These are phyloP conservation scores for Meandrina meandrites DNA, from an alignment of 92 coral and sea anemone species.

Conservation along the genomic window DNA sequence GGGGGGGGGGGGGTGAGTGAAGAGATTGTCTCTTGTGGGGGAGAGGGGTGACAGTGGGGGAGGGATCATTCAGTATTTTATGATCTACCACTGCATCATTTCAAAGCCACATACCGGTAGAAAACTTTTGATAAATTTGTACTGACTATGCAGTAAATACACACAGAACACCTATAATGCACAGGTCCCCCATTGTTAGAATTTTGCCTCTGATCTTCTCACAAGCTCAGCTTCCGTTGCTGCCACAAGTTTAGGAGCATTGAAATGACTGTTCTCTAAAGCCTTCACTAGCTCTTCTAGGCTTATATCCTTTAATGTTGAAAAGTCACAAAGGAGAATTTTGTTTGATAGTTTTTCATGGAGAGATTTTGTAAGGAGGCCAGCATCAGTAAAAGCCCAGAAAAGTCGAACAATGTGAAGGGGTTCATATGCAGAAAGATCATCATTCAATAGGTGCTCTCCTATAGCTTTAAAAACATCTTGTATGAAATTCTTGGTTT, in stretches of 20 bases:
- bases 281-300: conserved; percentile 70
- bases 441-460: conserved; percentile 23
- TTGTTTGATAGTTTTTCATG: conserved; percentile 52
- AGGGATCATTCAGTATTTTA: too few relatives aligned
- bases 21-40: too few relatives aligned
- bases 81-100: too few relatives aligned
- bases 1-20: too few relatives aligned
- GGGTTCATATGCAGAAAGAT: conserved; percentile 52
- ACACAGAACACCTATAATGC: neutral
- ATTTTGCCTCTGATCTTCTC: conserved; percentile 60
- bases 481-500: conserved; percentile 62
- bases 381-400: conserved; percentile 72
- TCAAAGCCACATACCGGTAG: neutral
- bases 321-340: conserved; percentile 52
- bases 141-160: neutral
- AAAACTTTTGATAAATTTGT: neutral
- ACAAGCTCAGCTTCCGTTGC: conserved; percentile 77
- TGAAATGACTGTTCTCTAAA: conserved; percentile 49
- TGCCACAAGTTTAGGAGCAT: conserved; percentile 70
- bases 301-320: conserved; percentile 44
- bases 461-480: conserved; percentile 60
- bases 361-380: conserved; percentile 43
- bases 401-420: conserved; percentile 60
- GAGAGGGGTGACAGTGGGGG: too few relatives aligned
- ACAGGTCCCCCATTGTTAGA: neutral